A percentile compares a stretch with the other conserved stretches of the same genome.
Conservation (phyloP, 2,797 vertebrate species). For the Myioborus miniatus region DNA sequence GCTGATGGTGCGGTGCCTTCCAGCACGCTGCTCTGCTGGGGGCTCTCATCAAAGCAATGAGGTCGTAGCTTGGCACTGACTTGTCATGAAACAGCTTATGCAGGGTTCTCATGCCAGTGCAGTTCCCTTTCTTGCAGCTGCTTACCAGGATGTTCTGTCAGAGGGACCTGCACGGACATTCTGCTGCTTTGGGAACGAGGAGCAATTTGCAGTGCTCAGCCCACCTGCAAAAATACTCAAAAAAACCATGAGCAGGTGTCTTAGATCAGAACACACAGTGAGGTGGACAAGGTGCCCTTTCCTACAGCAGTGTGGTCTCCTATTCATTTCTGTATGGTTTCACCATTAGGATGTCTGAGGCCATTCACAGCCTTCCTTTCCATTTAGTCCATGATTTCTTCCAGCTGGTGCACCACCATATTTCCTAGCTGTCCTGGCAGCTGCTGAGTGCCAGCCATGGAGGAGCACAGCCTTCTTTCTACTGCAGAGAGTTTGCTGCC, state of each 20-base stretch:
- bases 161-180: neutral
- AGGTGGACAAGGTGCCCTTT: neutral
- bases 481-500: neutral
- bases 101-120: neutral
- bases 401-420: no score
- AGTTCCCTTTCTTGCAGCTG: neutral
- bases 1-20: neutral
- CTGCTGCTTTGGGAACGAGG: neutral
- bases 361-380: neutral
- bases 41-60: neutral
- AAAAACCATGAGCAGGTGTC: neutral
- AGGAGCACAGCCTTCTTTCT: neutral
- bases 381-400: fast-evolving
- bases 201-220: neutral
- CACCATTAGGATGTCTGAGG: neutral
- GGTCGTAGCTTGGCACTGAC: neutral
- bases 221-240: neutral
- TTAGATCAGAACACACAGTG: neutral
- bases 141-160: neutral
- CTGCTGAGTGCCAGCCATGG: neutral
- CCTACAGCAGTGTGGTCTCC: neutral
- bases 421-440: neutral
- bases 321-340: neutral
- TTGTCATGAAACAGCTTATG: neutral
- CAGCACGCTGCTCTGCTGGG: neutral